Percentiles rank a stretch among this genome's conserved stretches.
phyloP scores from a whole-genome alignment of 2,797 vertebrate species.

The Gymnoscopelus microlampas region DNA sequence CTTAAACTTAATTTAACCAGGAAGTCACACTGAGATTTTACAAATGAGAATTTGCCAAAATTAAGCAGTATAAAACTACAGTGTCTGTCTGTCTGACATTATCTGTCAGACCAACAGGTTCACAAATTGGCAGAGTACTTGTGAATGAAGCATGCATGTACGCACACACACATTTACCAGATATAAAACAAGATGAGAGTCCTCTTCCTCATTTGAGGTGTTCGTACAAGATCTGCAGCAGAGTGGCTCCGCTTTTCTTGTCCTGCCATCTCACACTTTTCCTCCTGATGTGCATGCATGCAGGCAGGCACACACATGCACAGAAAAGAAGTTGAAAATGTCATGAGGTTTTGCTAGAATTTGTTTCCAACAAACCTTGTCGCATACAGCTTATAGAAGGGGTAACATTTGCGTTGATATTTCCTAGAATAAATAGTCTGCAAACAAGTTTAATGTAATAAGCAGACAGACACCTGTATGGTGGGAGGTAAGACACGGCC shows the following conservation, averaged over 20 bases:
- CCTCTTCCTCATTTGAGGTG: slow-evolving; percentile 81
- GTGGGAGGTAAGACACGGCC: slow-evolving; percentile 72
- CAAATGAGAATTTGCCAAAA: too few relatives aligned
- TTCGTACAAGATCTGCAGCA: slow-evolving; percentile 79
- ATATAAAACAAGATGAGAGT: slow-evolving; percentile 77
- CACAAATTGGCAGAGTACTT: too few relatives aligned
- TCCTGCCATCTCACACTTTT: slow-evolving; percentile 53
- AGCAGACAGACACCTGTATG: slow-evolving; percentile 59
- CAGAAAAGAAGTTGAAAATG: neutral
- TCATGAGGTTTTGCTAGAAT: neutral
- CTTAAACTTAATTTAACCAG: too few relatives aligned
- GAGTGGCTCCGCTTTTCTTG: slow-evolving; percentile 47
- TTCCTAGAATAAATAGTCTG: too few relatives aligned
- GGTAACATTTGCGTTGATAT: neutral
- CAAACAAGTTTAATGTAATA: too few relatives aligned
- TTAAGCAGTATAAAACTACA: too few relatives aligned
- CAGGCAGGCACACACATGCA: slow-evolving; percentile 3
- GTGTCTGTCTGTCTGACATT: too few relatives aligned
- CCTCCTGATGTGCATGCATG: slow-evolving; percentile 56
- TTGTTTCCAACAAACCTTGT: too few relatives aligned
- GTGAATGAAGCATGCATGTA: neutral
- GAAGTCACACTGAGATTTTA: too few relatives aligned
- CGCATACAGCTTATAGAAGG: neutral
- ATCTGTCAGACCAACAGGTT: too few relatives aligned
- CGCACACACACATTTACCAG: slow-evolving; percentile 76